These are phyloP conservation scores for Xenopus laevis DNA, from an alignment of 2,113 vertebrate genomes.

Conservation along the genomic window DNA sequence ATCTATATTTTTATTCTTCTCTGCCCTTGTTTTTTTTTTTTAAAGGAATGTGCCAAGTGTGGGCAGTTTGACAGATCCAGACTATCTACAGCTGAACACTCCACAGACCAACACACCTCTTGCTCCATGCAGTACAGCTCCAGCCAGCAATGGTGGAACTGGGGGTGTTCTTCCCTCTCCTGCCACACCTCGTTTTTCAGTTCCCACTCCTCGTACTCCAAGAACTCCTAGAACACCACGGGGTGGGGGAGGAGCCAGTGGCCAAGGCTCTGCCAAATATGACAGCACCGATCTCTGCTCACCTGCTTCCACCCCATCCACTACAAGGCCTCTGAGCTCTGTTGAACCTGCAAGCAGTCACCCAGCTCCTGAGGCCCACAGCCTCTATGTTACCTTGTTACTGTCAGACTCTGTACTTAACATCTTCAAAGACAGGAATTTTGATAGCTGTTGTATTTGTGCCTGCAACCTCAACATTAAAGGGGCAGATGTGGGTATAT, in stretches of 20 bases:
- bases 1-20: background rate
- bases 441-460: slow-evolving; percentile 96
- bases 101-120: slow-evolving; percentile 73
- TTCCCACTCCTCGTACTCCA: slow-evolving; percentile 89
- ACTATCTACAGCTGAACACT: slow-evolving; percentile 83
- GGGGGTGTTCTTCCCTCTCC: slow-evolving; percentile 89
- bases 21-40: slow-evolving; percentile 22
- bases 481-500: slow-evolving; percentile 90
- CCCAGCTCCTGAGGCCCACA: slow-evolving; percentile 88
- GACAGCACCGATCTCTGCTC: slow-evolving; percentile 93
- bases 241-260: slow-evolving; percentile 85
- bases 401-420: slow-evolving; percentile 94
- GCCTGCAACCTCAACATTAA: slow-evolving; percentile 98
- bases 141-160: slow-evolving; percentile 81
- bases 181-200: slow-evolving; percentile 93
- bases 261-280: slow-evolving; percentile 92
- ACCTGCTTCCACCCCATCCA: slow-evolving; percentile 89
- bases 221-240: slow-evolving; percentile 86
- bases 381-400: slow-evolving; percentile 85
- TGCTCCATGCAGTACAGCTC: slow-evolving; percentile 71
- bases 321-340: slow-evolving; percentile 87
- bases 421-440: slow-evolving; percentile 96
- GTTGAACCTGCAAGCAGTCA: slow-evolving; percentile 83
- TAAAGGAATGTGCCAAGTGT: slow-evolving; percentile 90
- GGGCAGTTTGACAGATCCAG: slow-evolving; percentile 82